Percentiles rank a stretch among this genome's conserved stretches.
Conservation (phyloP, 2,113 vertebrate genomes). For the Erythrolamprus reginae region DNA sequence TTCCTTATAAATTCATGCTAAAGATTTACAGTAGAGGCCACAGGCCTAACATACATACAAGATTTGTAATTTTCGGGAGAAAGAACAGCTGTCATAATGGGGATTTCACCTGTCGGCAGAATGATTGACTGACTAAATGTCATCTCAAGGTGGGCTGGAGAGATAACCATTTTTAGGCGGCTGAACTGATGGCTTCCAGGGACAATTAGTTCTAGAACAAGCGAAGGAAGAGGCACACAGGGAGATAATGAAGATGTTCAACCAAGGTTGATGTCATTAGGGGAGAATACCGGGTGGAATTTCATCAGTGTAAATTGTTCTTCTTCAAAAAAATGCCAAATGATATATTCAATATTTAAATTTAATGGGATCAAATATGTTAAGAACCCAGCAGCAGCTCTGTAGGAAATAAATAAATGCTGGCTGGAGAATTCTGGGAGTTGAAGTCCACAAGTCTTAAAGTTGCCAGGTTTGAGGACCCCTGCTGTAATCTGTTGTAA, state of each 20-base stretch:
- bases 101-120: conserved; percentile 2
- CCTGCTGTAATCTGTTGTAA: too few species aligned
- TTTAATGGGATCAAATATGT: background rate
- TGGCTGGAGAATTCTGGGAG: too few species aligned
- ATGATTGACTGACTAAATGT: conserved; percentile 27
- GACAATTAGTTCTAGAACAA: conserved; percentile 21
- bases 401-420: too few species aligned
- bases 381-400: background rate
- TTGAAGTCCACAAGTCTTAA: too few species aligned
- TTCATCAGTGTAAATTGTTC: background rate
- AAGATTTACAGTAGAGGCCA: background rate
- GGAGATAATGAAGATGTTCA: background rate
- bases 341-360: background rate
- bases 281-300: too few species aligned
- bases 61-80: background rate
- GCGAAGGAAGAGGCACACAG: background rate
- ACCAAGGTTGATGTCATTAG: background rate
- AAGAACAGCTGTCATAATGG: conserved; percentile 1
- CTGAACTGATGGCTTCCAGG: conserved; percentile 2
- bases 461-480: too few species aligned
- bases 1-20: background rate
- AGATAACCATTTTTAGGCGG: conserved; percentile 12
- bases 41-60: background rate
- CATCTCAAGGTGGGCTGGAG: conserved; percentile 8
- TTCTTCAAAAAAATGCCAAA: background rate